A percentile compares a stretch with the other conserved stretches of the same genome.
Evolutionary conservation across 2,888 invertebrate species (phyloP).

Genomic region (Nemurella pictetii): DNA sequence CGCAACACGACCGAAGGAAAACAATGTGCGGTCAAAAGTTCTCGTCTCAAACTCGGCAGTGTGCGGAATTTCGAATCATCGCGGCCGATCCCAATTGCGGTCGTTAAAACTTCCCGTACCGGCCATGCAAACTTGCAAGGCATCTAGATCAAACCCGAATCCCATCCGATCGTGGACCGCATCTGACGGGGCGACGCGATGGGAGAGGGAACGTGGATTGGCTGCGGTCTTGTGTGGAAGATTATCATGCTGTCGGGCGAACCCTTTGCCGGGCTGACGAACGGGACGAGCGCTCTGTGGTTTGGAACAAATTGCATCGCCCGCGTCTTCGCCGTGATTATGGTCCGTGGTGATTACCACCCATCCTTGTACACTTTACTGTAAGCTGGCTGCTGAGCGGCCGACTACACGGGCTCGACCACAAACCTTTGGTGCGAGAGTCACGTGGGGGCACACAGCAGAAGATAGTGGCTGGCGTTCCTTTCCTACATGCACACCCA

Average conservation of each 20-base stretch:
- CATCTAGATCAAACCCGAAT: not conserved
- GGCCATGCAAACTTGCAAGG: not conserved
- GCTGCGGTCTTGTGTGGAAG: not conserved
- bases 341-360: not conserved
- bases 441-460: not conserved
- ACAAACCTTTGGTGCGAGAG: not conserved
- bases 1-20: too few relatives aligned
- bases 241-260: not conserved
- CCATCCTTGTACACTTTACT: not conserved
- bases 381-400: not conserved
- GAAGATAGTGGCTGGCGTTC: not conserved
- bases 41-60: not conserved
- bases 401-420: not conserved
- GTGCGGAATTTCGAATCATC: not conserved
- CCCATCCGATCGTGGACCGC: not conserved
- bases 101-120: not conserved
- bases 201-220: not conserved
- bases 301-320: not conserved
- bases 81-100: not conserved
- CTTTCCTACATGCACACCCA: not conserved
- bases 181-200: too few relatives aligned
- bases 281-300: not conserved
- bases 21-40: not conserved
- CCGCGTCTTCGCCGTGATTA: not conserved
- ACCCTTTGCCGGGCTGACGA: not conserved